Evolutionary conservation across 1,140 invertebrate species (phyloP), one percentile per base, ranked within the genome.

Genomic region (Halictus rubicundus): DNA sequence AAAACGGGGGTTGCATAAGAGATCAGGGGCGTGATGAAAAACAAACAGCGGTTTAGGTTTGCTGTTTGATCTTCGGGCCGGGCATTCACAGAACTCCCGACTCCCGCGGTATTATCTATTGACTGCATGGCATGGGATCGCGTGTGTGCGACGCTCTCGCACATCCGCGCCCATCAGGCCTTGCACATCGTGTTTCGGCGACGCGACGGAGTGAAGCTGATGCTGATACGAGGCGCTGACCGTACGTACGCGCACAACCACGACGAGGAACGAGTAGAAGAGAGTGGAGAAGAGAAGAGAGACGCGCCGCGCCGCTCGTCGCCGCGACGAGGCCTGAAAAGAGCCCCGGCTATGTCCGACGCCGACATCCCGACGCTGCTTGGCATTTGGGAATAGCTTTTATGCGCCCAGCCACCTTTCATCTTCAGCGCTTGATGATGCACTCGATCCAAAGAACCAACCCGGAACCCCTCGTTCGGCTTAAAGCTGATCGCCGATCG

Each of bases 11-110:
- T 89, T 92, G 92, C 92, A 93, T 92, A 93, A 91, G 89, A 91
- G 90, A 93, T 92, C 91, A 92, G 91, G 89, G 88, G 86, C 89
- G 92, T 93, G 92, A 93, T 93, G 92, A 93, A 93, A 93, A 93
- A 93, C 92, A 93, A 93, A 93, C 92, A 93, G 87, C 88, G 89
- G 91, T 91, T 93, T 92, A 92, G 92, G 88, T 93, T 52, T 93
- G 91, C 92, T 91, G 92, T 93, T 93, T 93, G 92, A 93, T 93
- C 92, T 93, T 93, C 89, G 92, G 49, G 89, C 74, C 88, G 85
- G 89, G 88, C 90, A 92, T 92, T 92, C 91, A 92, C 89, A 89
- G n/a, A 90, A 89, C 87, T 91, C 87, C 90, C 87, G 87, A 88
- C 88, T 88, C 81, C 65, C 60, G 77, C 54, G 82, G 76, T 86